phyloP scores from a whole-genome alignment of 2,113 vertebrate genomes.

The Trachemys scripta region DNA sequence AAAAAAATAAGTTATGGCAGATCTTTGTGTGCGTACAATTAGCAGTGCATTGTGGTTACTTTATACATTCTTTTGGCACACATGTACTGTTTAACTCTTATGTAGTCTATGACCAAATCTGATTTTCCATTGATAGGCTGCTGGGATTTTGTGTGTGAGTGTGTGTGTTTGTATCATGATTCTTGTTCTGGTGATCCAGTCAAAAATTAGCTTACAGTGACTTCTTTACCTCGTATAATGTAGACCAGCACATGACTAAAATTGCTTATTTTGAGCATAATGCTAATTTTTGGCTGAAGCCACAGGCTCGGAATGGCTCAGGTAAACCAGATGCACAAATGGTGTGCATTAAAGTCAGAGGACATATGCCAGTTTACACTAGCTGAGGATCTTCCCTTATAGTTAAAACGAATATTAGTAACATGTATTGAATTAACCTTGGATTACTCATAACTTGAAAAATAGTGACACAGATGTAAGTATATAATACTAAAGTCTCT shows the following conservation, averaged over 20 bases:
- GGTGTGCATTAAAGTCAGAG: background rate
- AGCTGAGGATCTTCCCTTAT: background rate
- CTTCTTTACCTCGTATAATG: background rate
- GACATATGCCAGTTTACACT: background rate
- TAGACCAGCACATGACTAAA: background rate
- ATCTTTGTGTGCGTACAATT: background rate
- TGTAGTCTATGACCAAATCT: background rate
- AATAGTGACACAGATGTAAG: background rate
- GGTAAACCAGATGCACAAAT: background rate
- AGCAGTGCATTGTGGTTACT: background rate
- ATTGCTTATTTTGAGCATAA: background rate
- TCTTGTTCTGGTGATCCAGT: background rate
- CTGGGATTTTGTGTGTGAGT: rapidly evolving
- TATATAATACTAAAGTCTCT: background rate
- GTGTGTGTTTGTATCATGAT: background rate
- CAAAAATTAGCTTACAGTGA: background rate
- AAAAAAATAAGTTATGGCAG: background rate
- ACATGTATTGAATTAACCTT: background rate
- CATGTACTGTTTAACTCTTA: background rate
- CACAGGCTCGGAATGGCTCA: background rate
- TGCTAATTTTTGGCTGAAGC: background rate
- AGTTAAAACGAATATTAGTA: background rate
- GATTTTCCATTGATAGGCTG: background rate
- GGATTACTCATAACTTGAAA: background rate
- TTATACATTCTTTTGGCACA: background rate